Conservation (phyloP, 2,797 vertebrate genomes). For the Betta splendens region DNA sequence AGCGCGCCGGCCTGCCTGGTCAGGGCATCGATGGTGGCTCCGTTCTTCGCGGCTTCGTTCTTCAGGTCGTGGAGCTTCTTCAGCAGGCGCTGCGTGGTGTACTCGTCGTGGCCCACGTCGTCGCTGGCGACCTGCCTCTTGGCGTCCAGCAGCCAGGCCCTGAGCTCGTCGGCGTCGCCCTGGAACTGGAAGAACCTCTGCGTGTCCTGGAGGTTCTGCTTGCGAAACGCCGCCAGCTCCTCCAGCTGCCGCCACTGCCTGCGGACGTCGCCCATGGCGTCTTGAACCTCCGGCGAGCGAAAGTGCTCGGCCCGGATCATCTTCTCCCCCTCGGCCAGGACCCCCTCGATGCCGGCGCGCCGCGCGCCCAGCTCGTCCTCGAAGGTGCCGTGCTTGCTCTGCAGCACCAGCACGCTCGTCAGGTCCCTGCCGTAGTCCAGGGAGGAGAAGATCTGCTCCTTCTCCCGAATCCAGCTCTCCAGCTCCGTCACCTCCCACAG, state of each 20-base stretch:
- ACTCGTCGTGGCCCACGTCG: slow-evolving; percentile 92
- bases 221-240: slow-evolving; percentile 90
- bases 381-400: slow-evolving; percentile 92
- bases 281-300: slow-evolving; percentile 80
- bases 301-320: slow-evolving; percentile 86
- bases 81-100: slow-evolving; percentile 86
- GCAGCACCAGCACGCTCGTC: slow-evolving; percentile 89
- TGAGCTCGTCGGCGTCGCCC: slow-evolving; percentile 91
- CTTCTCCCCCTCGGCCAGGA: slow-evolving; percentile 82
- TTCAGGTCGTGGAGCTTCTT: slow-evolving; percentile 87
- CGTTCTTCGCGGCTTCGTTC: slow-evolving; percentile 85
- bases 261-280: slow-evolving; percentile 80
- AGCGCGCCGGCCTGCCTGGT: slow-evolving; percentile 85
- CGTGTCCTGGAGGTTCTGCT: slow-evolving; percentile 87
- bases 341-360: slow-evolving; percentile 79
- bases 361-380: slow-evolving; percentile 91
- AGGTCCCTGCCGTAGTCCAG: slow-evolving; percentile 95
- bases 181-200: slow-evolving; percentile 96
- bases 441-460: slow-evolving; percentile 94
- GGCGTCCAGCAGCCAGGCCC: slow-evolving; percentile 87
- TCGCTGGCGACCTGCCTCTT: slow-evolving; percentile 84
- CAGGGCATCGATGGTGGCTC: slow-evolving; percentile 83
- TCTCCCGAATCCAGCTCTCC: slow-evolving; percentile 96
- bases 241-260: slow-evolving; percentile 91
- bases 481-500: slow-evolving; percentile 94